Evolutionary conservation across 2,888 invertebrate genomes (phyloP).

Genomic region (Lasius platythorax): DNA sequence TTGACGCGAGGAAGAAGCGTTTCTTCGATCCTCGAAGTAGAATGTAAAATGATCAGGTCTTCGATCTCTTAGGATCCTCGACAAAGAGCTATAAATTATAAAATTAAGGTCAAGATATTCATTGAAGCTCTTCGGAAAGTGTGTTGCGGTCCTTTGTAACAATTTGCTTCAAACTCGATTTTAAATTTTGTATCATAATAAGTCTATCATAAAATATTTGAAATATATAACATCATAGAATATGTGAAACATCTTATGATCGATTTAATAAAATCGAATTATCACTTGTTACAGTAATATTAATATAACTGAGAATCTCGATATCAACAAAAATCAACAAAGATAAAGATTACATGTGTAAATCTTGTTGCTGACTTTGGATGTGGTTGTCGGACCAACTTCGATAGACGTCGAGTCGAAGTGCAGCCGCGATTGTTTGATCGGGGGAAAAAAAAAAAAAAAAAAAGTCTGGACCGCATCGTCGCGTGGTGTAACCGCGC

Average conservation of each 20-base stretch:
- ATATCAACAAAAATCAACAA: no score
- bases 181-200: neutral
- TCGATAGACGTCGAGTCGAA: neutral
- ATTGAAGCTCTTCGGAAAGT: neutral
- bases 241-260: neutral
- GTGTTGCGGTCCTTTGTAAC: neutral
- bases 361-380: neutral
- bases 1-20: neutral
- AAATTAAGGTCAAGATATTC: neutral
- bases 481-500: conserved; percentile 72
- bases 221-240: neutral
- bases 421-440: neutral
- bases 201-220: neutral
- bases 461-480: conserved; percentile 48
- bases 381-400: neutral
- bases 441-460: neutral
- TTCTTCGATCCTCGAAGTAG: neutral
- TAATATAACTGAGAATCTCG: neutral
- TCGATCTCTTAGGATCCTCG: neutral
- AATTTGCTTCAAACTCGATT: neutral
- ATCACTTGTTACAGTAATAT: neutral
- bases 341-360: neutral
- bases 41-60: no score
- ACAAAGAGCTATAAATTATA: neutral
- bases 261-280: neutral